Evolutionary conservation across 2,797 vertebrate genomes (phyloP).

Genomic region (Heteromormyrus szaboi): DNA sequence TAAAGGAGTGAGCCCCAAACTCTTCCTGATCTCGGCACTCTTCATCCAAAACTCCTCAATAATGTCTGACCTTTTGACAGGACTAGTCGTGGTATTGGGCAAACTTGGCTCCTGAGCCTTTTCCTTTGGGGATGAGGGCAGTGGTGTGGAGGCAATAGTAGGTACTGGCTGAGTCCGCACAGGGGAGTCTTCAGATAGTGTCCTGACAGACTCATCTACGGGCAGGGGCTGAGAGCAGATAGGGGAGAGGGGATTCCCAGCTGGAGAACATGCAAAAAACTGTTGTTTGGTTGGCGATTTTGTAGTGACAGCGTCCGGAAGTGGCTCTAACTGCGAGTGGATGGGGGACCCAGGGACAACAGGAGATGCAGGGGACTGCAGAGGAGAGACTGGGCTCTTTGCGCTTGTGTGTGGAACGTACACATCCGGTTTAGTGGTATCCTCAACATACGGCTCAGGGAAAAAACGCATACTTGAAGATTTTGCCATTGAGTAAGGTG

Average conservation of each 20-base stretch:
- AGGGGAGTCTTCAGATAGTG: constrained; percentile 68
- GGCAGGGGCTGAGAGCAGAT: constrained; percentile 84
- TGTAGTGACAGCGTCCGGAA: constrained; percentile 62
- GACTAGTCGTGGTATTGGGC: constrained; percentile 60
- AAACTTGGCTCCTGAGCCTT: constrained; percentile 44
- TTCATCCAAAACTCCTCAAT: constrained; percentile 96
- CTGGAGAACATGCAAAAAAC: constrained; percentile 54
- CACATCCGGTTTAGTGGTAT: constrained; percentile 36
- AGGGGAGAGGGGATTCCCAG: constrained; percentile 67
- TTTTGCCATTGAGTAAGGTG: constrained; percentile 37
- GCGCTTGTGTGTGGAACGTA: constrained; percentile 36
- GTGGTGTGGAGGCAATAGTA: constrained; percentile 76
- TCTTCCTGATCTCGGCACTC: constrained; percentile 89
- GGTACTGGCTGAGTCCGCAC: constrained; percentile 81
- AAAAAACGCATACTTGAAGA: constrained; percentile 67
- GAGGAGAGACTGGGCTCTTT: constrained; percentile 39
- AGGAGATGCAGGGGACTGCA: constrained; percentile 22
- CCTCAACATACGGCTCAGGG: constrained; percentile 62
- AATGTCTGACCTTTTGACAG: constrained; percentile 73
- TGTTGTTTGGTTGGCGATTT: constrained; percentile 57
- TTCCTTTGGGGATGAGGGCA: constrained; percentile 53
- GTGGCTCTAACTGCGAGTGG: constrained; percentile 69
- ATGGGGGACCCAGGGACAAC: constrained; percentile 44
- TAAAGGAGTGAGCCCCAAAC: constrained; percentile 79
- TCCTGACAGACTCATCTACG: constrained; percentile 70